Conservation (phyloP, 2,888 invertebrate species). For the Drosophila incognita region DNA sequence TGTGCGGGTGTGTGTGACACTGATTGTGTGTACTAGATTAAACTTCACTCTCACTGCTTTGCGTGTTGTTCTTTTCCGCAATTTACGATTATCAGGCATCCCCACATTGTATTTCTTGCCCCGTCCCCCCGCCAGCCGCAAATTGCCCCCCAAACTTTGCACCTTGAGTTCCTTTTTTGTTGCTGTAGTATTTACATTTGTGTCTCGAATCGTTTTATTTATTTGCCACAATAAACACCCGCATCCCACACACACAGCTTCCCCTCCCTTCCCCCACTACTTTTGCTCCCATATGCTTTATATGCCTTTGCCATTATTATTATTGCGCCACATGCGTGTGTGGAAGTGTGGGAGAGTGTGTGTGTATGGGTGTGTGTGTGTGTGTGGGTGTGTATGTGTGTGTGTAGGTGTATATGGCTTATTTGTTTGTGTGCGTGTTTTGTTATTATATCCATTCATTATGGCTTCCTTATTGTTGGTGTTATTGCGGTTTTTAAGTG, state of each 20-base stretch:
- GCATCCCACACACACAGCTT: constrained; percentile 4
- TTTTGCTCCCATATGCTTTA: constrained; percentile 60
- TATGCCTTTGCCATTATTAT: constrained; percentile 60
- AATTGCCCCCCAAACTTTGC: constrained; percentile 37
- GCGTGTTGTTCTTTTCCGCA: constrained; percentile 44
- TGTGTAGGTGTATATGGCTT: constrained; percentile 10
- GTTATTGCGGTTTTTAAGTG: constrained; percentile 65
- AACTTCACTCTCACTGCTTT: constrained; percentile 21
- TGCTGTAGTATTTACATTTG: constrained; percentile 59
- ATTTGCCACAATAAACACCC: constrained; percentile 50
- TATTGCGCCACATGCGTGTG: constrained; percentile 37
- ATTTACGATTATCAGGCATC: constrained; percentile 67
- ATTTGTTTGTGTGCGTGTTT: constrained; percentile 37
- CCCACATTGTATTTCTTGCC: background rate
- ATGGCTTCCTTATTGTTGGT: constrained; percentile 44
- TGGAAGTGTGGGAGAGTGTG: constrained; percentile 6
- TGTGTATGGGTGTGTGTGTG: constrained; percentile 17
- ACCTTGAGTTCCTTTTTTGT: constrained; percentile 52
- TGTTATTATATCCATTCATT: constrained; percentile 51
- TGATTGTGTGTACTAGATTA: constrained; percentile 46
- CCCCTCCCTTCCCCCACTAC: background rate
- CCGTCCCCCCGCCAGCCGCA: constrained; percentile 2
- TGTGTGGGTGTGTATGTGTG: constrained; percentile 31
- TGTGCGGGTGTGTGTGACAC: constrained; percentile 2
- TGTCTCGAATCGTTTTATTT: constrained; percentile 74